Evolutionary conservation across 2,888 invertebrate species (phyloP), one percentile per base, ranked within the genome.

Genomic region (Bembecia ichneumoniformis): DNA sequence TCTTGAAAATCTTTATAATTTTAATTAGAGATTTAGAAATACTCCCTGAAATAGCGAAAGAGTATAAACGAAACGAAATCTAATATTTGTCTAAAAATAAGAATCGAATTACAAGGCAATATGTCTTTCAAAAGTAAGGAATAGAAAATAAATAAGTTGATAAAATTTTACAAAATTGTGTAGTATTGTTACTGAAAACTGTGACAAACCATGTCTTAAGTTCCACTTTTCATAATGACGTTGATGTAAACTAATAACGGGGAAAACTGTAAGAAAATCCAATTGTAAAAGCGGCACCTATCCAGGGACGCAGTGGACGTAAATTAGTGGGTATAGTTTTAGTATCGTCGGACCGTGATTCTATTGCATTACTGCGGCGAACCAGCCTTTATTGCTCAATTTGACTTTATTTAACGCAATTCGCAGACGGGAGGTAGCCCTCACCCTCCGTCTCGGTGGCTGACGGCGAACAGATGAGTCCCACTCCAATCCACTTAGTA

Each of bases 331-430:
- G 72, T 74, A 72, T 73, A 75, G 77, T 77, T 62, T 60, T 63
- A 67, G 56, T 62, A 63, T 59, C 63, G 66, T 58, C 62, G 66
- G 71, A 69, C 74, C 74, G 70, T 74, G 74, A 69, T 75, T 72
- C 78, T 75, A 80, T 82, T 76, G 82, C 79, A 82, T 84, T 86
- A 81, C 74, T 66, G 77, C 74, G 77, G 77, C 71, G 66, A 74
- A 72, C 78, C 74, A 67, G 79, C 79, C 82, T 86, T 86, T 87
- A 87, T 87, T 86, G 84, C 84, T 87, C 87, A 87, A 87, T 87
- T 87, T 86, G 83, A 83, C 84, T 86, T 86, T 86, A 84, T 86
- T 87, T 84, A 86, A 83, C 82, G 64, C 69, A 66, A 66, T 71
- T 64, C 66, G 75, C 78, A 77, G 75, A 74, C 74, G 74, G 62